Evolutionary conservation across 2,888 invertebrate species (phyloP).

Genomic region (Dryobotodes eremita): DNA sequence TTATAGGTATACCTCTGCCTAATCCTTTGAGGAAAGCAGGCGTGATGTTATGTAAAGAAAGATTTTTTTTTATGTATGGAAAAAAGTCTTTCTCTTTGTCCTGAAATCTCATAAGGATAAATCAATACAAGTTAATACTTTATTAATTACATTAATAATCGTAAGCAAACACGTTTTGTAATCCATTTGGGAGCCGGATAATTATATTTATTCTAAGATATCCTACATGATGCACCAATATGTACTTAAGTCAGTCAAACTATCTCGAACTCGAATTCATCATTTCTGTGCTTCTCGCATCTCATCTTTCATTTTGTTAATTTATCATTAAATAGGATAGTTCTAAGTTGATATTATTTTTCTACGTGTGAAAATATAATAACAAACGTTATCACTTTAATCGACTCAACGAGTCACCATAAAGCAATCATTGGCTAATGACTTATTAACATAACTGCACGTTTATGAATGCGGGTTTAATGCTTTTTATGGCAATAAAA

Average conservation of each 20-base stretch:
- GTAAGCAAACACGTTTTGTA: constrained; percentile 30
- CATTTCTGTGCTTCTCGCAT: too few species aligned
- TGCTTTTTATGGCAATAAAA: neutral
- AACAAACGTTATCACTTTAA: neutral
- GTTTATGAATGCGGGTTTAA: neutral
- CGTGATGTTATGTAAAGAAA: neutral
- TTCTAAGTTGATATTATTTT: neutral
- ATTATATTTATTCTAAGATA: constrained; percentile 13
- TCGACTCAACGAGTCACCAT: neutral
- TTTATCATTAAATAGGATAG: neutral
- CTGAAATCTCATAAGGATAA: constrained; percentile 4
- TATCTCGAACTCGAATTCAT: neutral
- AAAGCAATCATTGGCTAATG: neutral
- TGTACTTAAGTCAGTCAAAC: neutral
- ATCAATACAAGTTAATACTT: constrained; percentile 18
- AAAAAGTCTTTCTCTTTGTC: neutral
- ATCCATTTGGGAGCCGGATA: constrained; percentile 20
- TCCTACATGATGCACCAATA: neutral
- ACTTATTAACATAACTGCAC: constrained; percentile 4
- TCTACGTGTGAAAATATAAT: neutral
- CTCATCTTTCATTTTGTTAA: neutral
- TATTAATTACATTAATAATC: constrained; percentile 35
- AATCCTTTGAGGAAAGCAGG: neutral
- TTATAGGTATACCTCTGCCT: neutral
- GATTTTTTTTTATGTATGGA: neutral